Base-by-base conservation (phyloP, 1,140 invertebrate species). In the Dendroctonus ponderosae region DNA sequence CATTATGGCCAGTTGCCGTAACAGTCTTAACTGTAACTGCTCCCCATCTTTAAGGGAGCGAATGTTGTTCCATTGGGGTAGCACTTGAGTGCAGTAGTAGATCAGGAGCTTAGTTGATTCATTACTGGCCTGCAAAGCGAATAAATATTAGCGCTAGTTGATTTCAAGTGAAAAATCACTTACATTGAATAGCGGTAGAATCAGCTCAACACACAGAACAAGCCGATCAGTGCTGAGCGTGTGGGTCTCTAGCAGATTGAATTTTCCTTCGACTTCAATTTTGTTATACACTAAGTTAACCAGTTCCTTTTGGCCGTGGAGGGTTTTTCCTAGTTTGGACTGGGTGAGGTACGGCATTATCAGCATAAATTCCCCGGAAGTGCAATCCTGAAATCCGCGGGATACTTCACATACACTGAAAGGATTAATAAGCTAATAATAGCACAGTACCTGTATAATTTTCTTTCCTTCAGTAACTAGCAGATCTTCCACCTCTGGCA, bases 1-100 rank as follows among this genome's bases (percentile, higher is more conserved):
- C 57, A 96, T 85, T 80, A 97, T 93, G 26, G 94, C 93, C 75
- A 97, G 87, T 41, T 93, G 82, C 79, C 95, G 94, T 26, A 98
- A 80, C 60, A 97, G 78, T 74, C 94, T 91, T 49, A 96, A 79
- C 74, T 94, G 89, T 7, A 86, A 78, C 74, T 92, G 87, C 68
- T 84, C 84, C 43, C 86, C 87, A 73, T 88, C 86, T 41, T 85
- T 82, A 67, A 85, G 77, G 60, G 79, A 80, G 26, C 74, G 74
- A 66, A 87, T 82, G 57, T 82, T 80, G 70, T 83, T 80, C 82
- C 85, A 86, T 58, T 82, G 80, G 53, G 90, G 88, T 59, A 97
- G 77, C 42, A 97, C 87, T 84, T 93, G 85, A 49, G 92, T 86
- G 81, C 92, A 94, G 74, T 96, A 89, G 74, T 94, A 95, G 6